Evolutionary conservation across 2,888 invertebrate genomes (phyloP), one percentile per base, ranked within the genome.

Genomic region (Amblyteles armatorius): DNA sequence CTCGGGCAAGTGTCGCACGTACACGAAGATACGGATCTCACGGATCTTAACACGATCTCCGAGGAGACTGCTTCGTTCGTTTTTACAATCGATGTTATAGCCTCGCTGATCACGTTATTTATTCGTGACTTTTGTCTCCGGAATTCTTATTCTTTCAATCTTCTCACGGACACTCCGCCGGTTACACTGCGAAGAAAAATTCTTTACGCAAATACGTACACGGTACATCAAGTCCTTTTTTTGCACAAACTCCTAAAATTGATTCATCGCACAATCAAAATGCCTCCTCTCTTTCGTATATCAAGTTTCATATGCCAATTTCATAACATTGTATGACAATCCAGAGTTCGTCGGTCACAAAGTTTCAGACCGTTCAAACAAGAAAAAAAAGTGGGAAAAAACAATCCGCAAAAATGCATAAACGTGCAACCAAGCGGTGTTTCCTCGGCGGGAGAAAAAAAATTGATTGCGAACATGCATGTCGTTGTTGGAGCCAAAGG

Each of bases 1-100:
- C 87, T 85, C 87, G 87, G 88, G 88, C 79, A 84, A 78, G 65
- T 84, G 71, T 44, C 48, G 33, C 60, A 50, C 60, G 73, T 77
- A 79, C 19, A 84, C 22, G 16, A 19, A 60, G 60, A 84, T 26
- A 83, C 40, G 48, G 71, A 79, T 79, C 83, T 83, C 79, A 13
- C 50, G 68, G 77, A 73, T 84, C 68, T 77, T 81, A 69, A 71
- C 69, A 52, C 84, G 67, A 86, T 80, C 57, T 48, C 71, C 74
- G 68, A 69, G 52, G 16, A 74, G 79, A 79, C 79, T 79, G 73
- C 33, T 33, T 65, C 55, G 19, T 69, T 77, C 48, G 9, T 78
- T 81, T 83, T 82, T 71, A 67, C 79, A 69, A 74, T 52, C 68
- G 60, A 22, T 69, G 60, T 16, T 60, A 52, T 7, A 52, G 57